These are phyloP conservation scores for Pyrocoelia pectoralis DNA, from an alignment of 2,888 invertebrate genomes.

Conservation along the genomic window DNA sequence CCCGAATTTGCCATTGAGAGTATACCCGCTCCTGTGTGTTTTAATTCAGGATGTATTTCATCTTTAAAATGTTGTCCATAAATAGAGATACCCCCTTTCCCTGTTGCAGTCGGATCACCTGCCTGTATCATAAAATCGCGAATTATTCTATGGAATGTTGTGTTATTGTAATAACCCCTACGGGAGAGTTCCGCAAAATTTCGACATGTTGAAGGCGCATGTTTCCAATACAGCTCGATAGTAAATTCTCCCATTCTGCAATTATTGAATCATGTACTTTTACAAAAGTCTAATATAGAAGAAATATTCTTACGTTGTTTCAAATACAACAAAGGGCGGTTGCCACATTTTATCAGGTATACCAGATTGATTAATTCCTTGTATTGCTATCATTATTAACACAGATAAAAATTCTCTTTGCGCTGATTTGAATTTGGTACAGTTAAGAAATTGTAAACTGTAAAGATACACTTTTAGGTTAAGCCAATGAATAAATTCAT, in stretches of 20 bases:
- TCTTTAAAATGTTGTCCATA: conserved; percentile 96
- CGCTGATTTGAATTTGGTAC: no score
- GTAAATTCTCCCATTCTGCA: conserved; percentile 90
- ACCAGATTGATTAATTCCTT: conserved; percentile 68
- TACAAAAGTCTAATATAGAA: no score
- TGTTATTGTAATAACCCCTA: conserved; percentile 95
- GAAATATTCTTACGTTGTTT: conserved; percentile 90
- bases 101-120: conserved; percentile 94
- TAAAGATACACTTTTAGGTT: no score
- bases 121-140: conserved; percentile 94
- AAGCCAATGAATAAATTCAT: no score
- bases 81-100: conserved; percentile 95
- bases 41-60: conserved; percentile 92
- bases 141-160: conserved; percentile 96
- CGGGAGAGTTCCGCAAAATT: conserved; percentile 96
- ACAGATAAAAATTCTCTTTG: no score
- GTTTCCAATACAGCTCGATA: conserved; percentile 97
- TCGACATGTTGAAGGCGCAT: conserved; percentile 95
- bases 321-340: conserved; percentile 81
- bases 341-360: conserved; percentile 92
- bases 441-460: no score
- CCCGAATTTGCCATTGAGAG: conserved; percentile 99
- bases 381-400: conserved; percentile 58
- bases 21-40: conserved; percentile 92
- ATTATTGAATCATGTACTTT: no score